Percentiles rank a stretch among this genome's conserved stretches.
phyloP scores from a whole-genome alignment of 2,797 vertebrate species.

The Centroberyx gerrardi region DNA sequence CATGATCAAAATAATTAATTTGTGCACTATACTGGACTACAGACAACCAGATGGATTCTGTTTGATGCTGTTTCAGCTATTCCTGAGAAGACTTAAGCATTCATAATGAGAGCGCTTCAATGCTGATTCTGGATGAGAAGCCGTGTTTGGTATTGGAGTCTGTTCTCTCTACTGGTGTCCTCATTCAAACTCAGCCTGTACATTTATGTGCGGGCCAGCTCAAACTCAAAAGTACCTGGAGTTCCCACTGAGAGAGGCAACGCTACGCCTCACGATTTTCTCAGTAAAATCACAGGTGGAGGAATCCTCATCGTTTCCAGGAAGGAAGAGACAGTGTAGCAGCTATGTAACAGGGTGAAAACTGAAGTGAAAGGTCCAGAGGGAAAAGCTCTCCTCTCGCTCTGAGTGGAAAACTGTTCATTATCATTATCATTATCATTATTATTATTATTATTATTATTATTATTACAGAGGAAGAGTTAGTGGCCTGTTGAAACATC shows the following conservation, averaged over 20 bases:
- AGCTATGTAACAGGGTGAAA: background rate
- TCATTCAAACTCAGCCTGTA: background rate
- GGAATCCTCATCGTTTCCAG: background rate
- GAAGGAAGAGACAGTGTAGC: conserved; percentile 2
- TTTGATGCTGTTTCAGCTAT: background rate
- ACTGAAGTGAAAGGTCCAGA: background rate
- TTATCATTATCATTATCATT: too few relatives aligned
- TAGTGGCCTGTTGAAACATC: too few relatives aligned
- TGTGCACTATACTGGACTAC: background rate
- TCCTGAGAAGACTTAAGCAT: conserved; percentile 11
- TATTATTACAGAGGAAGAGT: too few relatives aligned
- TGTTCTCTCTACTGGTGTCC: background rate
- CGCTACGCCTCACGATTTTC: background rate
- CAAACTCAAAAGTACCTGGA: conserved; percentile 11
- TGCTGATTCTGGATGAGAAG: background rate
- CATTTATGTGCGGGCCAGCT: background rate
- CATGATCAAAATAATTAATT: background rate
- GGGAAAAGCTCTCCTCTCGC: too few relatives aligned
- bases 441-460: too few relatives aligned
- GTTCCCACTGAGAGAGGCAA: background rate
- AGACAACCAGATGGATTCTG: too few relatives aligned
- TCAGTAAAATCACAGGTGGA: conserved; percentile 6
- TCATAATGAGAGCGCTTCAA: conserved; percentile 19
- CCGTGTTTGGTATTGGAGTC: background rate
- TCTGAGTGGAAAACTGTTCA: too few relatives aligned